Evolutionary conservation across 2,113 vertebrate species (phyloP).

Genomic region (Burhinus bistriatus): DNA sequence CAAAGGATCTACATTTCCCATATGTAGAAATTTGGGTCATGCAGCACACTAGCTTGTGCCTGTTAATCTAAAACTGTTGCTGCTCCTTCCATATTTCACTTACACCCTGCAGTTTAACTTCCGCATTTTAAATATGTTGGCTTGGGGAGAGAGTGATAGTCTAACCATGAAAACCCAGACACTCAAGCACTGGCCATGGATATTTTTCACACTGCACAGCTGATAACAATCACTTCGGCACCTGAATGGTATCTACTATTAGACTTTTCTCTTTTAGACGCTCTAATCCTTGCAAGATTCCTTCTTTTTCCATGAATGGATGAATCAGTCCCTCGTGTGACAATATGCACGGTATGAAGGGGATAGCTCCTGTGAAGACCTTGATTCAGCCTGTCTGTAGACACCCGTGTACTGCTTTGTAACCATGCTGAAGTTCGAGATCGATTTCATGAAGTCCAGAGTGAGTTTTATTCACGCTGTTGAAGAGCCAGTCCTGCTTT

Average conservation of each 20-base stretch:
- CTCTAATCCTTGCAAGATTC: background rate
- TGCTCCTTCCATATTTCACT: background rate
- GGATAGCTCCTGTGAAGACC: background rate
- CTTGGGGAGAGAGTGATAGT: background rate
- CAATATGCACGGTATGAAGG: background rate
- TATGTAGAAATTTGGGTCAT: background rate
- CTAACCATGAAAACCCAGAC: background rate
- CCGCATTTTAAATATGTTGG: background rate
- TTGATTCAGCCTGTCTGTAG: background rate
- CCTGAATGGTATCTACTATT: background rate
- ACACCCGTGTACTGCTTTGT: background rate
- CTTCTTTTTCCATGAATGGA: background rate
- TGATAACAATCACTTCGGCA: background rate
- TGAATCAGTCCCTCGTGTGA: rapidly evolving
- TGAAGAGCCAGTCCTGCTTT: background rate
- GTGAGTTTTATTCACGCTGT: background rate
- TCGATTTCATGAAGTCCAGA: background rate
- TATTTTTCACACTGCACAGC: background rate
- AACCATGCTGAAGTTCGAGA: background rate
- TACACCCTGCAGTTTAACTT: background rate
- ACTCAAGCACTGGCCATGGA: background rate
- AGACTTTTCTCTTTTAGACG: background rate
- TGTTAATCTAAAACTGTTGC: background rate
- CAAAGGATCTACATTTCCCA: background rate
- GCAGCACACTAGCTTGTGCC: background rate